These are phyloP conservation scores for Stenotaenia linearis DNA, from an alignment of 2,888 invertebrate species.

Conservation along the genomic window DNA sequence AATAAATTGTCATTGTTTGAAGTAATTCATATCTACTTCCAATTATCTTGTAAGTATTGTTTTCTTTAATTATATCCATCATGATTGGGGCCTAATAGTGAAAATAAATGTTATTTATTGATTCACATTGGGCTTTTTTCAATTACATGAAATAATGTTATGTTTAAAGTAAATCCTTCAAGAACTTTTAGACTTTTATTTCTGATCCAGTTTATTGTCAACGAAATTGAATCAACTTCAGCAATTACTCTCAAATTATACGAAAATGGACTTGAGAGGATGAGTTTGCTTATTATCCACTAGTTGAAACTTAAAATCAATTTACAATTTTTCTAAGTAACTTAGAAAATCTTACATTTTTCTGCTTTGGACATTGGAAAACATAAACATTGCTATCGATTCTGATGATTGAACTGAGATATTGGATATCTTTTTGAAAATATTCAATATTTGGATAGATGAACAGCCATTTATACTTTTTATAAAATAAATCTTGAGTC, in stretches of 20 bases:
- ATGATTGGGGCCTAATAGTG: neutral
- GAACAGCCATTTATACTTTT: neutral
- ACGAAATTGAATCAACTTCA: neutral
- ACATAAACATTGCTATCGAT: neutral
- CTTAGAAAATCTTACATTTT: neutral
- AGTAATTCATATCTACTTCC: neutral
- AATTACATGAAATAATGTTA: neutral
- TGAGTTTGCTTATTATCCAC: neutral
- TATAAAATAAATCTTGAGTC: neutral
- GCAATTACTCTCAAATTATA: neutral
- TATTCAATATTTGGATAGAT: neutral
- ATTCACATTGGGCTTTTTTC: neutral
- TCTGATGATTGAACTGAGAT: neutral
- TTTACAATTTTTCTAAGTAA: neutral
- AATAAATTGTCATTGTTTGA: neutral
- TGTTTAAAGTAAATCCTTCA: neutral
- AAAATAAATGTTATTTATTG: neutral
- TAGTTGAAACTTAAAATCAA: neutral
- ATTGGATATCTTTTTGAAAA: neutral
- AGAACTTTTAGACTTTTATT: neutral
- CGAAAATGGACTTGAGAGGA: neutral
- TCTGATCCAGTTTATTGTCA: neutral
- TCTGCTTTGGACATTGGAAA: neutral
- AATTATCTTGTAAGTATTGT: neutral
- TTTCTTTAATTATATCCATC: neutral